Base-by-base conservation (phyloP, 1,140 invertebrate species). In the Listronotus bonariensis region DNA sequence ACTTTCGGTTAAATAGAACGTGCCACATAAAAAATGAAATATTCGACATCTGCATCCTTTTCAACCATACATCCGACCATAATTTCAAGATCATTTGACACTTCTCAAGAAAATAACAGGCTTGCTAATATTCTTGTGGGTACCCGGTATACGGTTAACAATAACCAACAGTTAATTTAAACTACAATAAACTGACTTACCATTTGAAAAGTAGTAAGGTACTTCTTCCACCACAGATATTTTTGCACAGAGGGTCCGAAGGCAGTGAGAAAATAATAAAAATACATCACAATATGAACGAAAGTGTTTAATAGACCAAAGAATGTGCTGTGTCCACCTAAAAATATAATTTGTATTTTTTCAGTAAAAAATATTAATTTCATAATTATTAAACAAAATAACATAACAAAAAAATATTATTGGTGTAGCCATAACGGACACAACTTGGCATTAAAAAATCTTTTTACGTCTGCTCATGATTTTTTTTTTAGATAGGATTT, bases 221-320 rank as follows among this genome's bases (percentile, higher is more conserved):
- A 95, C 74, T 89, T 93, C 82, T 97, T 97, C 93, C 95, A 97
- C 93, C 94, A 96, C 7, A 96, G 80, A 74, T 90, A 95, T 54
- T 90, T 92, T 76, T 93, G 92, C 70, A 93, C 84, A 45, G 86
- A 82, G 0, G 93, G 92, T 45, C 93, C 93, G 66, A 96, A 83
- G 0, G 93, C 92, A 11, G 93, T 87, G 52, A 96, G 79, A 65
- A 94, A 82, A 78, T 97, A 97, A 77, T 97, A 97, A 0, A 87
- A 82, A 78, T 97, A 97, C 94, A 97, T 97, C 26, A 96, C 81
- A 34, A 92, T 88, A 75, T 96, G 93, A 3, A 96, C 92, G 69
- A 94, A 92, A 1, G 90, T 91, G 78, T 96, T 96, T 17, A 95
- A 77, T n/a, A 90, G 78, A 14, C 89, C 89, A 60, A 92, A 94